Conservation (phyloP, 2,888 invertebrate species). For the Zaprionus lineosus region DNA sequence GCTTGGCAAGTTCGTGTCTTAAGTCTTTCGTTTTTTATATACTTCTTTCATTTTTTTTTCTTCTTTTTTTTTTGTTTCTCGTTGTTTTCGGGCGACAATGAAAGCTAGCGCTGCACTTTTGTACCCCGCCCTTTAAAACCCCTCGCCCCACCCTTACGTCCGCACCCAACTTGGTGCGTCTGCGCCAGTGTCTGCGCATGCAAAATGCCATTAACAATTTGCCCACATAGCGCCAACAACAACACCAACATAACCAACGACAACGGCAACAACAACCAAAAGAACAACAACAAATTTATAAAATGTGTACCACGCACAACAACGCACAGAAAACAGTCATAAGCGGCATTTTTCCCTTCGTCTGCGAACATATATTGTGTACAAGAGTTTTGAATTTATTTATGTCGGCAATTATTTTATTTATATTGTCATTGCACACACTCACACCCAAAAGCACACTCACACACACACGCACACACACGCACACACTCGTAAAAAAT, state of each 20-base stretch:
- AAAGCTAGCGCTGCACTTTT: slow-evolving; percentile 68
- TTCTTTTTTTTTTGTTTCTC: slow-evolving; percentile 11
- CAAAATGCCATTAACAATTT: slow-evolving; percentile 72
- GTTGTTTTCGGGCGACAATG: slow-evolving; percentile 63
- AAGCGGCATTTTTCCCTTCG: slow-evolving; percentile 20
- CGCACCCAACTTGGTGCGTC: slow-evolving; percentile 5
- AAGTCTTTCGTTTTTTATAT: slow-evolving; percentile 63
- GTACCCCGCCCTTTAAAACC: slow-evolving; percentile 17
- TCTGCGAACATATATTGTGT: slow-evolving; percentile 28
- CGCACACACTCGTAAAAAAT: not conserved
- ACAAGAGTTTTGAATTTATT: slow-evolving; percentile 75
- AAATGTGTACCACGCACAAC: slow-evolving; percentile 67
- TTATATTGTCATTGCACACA: slow-evolving; percentile 75
- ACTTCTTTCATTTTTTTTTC: slow-evolving; percentile 16
- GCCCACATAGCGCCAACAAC: slow-evolving; percentile 56
- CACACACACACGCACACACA: slow-evolving; percentile 11
- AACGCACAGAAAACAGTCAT: slow-evolving; percentile 19
- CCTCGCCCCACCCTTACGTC: not conserved
- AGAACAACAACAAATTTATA: slow-evolving; percentile 37
- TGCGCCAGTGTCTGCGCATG: slow-evolving; percentile 42
- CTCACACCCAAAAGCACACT: slow-evolving; percentile 5
- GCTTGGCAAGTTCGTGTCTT: slow-evolving; percentile 70
- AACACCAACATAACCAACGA: slow-evolving; percentile 14
- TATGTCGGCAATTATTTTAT: slow-evolving; percentile 81
- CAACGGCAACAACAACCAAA: slow-evolving; percentile 10